Evolutionary conservation across 2,888 invertebrate genomes (phyloP).

Genomic region (Drosophila hamatofila): DNA sequence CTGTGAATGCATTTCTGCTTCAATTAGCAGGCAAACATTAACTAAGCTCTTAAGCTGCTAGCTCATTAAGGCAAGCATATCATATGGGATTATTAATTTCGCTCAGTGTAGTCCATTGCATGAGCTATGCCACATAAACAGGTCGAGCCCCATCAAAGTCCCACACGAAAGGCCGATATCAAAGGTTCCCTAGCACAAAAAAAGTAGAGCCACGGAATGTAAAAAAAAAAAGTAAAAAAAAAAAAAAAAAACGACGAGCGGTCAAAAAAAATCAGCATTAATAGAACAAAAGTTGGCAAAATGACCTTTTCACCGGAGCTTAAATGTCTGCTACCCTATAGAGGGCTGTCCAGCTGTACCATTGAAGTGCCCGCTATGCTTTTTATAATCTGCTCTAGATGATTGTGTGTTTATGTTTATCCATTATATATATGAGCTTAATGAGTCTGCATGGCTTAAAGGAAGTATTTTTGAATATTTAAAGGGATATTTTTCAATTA

Average conservation of each 20-base stretch:
- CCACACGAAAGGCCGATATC: conserved; percentile 69
- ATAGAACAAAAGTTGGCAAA: conserved; percentile 73
- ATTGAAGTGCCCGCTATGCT: conserved; percentile 27
- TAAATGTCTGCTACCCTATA: conserved; percentile 71
- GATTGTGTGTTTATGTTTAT: conserved; percentile 10
- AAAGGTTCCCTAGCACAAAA: conserved; percentile 55
- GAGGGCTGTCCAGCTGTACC: conserved; percentile 31
- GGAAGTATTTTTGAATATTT: background rate
- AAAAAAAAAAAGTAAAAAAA: conserved; percentile 16
- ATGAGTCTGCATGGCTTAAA: background rate
- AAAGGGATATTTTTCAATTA: no score
- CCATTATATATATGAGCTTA: background rate
- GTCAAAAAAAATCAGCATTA: conserved; percentile 63
- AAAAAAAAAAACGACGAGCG: background rate
- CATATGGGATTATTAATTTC: background rate
- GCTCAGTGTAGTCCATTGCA: conserved; percentile 55
- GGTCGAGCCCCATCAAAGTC: conserved; percentile 48
- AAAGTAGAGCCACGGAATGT: conserved; percentile 24
- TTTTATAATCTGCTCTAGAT: conserved; percentile 29
- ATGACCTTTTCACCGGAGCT: conserved; percentile 78
- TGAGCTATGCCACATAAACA: conserved; percentile 56
- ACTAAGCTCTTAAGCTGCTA: conserved; percentile 7
- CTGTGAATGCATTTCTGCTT: background rate
- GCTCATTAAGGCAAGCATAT: background rate
- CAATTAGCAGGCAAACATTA: conserved; percentile 8